phyloP scores from a whole-genome alignment of 1,140 invertebrate genomes.

The Chrysomallon squamiferum region DNA sequence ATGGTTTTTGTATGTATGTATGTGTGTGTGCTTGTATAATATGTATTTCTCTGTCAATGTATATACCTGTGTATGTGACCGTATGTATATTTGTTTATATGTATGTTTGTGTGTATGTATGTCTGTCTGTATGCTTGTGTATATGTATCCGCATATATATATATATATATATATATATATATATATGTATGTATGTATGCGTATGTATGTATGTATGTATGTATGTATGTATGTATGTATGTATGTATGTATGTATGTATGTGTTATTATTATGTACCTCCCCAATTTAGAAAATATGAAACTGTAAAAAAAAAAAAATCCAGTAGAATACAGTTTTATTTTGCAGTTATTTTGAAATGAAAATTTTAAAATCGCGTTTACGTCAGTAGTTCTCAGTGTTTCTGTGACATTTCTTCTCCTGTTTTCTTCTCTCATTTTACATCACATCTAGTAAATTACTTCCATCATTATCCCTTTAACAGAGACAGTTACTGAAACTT shows the following conservation, averaged over 20 bases:
- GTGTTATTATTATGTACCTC: not conserved
- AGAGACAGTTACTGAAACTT: no score
- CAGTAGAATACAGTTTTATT: no score
- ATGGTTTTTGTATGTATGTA: no score
- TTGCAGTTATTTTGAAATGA: not conserved
- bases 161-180: slow-evolving; percentile 2
- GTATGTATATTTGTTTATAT: not conserved
- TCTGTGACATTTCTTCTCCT: no score
- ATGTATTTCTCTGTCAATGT: not conserved
- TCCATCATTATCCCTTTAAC: no score
- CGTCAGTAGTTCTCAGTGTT: not conserved
- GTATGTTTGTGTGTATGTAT: not conserved
- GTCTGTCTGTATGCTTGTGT: slow-evolving; percentile 1
- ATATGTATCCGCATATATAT: slow-evolving; percentile 1
- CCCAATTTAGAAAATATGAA: not conserved
- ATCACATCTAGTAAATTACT: no score
- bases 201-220: slow-evolving; percentile 1
- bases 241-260: not conserved
- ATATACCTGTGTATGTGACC: not conserved
- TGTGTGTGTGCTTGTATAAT: no score
- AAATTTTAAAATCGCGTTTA: not conserved
- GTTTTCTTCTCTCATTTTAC: no score
- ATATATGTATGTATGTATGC: slow-evolving; percentile 4
- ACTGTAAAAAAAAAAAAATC: no score
- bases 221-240: not conserved